These are phyloP conservation scores for Microctenopoma lineatum DNA, from an alignment of 2,797 vertebrate genomes.

Conservation along the genomic window DNA sequence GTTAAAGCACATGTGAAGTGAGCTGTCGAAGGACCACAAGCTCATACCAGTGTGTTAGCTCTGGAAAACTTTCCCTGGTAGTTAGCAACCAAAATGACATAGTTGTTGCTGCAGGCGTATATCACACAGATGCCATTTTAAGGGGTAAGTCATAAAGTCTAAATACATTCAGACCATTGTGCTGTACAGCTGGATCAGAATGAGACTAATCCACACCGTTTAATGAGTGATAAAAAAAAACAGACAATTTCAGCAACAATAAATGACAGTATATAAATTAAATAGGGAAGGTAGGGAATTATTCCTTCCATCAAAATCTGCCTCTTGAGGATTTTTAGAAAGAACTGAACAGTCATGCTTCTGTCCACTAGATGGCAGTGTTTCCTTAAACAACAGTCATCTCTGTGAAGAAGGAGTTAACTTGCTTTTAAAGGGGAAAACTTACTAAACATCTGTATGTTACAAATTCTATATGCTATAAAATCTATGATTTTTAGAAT, in stretches of 20 bases:
- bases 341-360: neutral
- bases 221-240: too few relatives aligned
- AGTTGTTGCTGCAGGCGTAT: constrained; percentile 7
- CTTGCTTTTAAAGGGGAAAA: neutral
- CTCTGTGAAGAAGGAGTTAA: neutral
- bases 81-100: constrained; percentile 46
- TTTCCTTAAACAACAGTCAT: constrained; percentile 42
- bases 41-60: constrained; percentile 37
- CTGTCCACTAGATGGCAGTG: constrained; percentile 58
- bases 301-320: neutral
- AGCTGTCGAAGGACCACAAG: constrained; percentile 57
- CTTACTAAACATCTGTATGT: constrained; percentile 10
- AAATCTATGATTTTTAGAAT: neutral
- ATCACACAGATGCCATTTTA: constrained; percentile 36
- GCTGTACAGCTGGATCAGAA: neutral
- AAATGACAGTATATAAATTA: too few relatives aligned
- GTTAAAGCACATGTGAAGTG: constrained; percentile 63
- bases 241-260: too few relatives aligned
- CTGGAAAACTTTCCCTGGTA: constrained; percentile 45
- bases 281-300: too few relatives aligned
- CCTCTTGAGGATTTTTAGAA: neutral
- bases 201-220: neutral
- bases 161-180: constrained; percentile 1
- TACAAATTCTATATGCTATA: constrained; percentile 11
- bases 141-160: constrained; percentile 8